Base-by-base conservation (phyloP, 64 coral and sea anemone genomes). In the Montipora sp. region DNA sequence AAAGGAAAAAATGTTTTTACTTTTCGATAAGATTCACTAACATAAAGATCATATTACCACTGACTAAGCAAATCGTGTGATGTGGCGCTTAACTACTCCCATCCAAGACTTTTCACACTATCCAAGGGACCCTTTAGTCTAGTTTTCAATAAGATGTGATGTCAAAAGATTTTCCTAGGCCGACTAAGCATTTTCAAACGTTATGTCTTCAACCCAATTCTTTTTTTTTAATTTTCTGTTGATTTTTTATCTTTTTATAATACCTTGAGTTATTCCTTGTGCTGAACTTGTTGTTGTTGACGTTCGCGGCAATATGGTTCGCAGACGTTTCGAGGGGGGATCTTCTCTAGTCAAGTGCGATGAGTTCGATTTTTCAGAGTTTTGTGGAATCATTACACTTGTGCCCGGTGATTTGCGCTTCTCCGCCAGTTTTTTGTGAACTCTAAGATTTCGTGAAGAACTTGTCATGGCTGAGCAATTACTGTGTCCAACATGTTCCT, bases 241-340 rank as follows among this genome's bases (percentile, higher is more conserved):
- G 36, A 36, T 36, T 36, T 36, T 36, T 36, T 36, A 36, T 36
- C 36, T 36, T 36, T 36, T 36, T 36, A 36, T 21, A 48, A 16
- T 77, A 48, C 15, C 16, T 76, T 45, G 12, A 45, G 15, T 45
- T 23, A 63, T 71, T 47, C 82, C 82, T 85, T 85, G 63, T 10
- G 66, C 15, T 20, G 49, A 49, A 50, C 44, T 85, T 12, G 82
- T 63, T 63, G 60, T 63, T 16, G 60, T 63, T 14, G 60, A 14
- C 14, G 60, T 85, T 5, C 82, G 82, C 47, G 82, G 82, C 63
- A 85, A 49, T 71, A 85, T 85, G 44, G 82, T 48, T 22, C 82
- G 44, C 49, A 21, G 61, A 10, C 61, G 36, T 72, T 85, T 85
- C 18, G 65, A 8, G 4, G 9, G 14, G 2, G 44, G 43, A 8